These are phyloP conservation scores for Isurus oxyrinchus DNA, from an alignment of 2,113 vertebrate species.

Conservation along the genomic window DNA sequence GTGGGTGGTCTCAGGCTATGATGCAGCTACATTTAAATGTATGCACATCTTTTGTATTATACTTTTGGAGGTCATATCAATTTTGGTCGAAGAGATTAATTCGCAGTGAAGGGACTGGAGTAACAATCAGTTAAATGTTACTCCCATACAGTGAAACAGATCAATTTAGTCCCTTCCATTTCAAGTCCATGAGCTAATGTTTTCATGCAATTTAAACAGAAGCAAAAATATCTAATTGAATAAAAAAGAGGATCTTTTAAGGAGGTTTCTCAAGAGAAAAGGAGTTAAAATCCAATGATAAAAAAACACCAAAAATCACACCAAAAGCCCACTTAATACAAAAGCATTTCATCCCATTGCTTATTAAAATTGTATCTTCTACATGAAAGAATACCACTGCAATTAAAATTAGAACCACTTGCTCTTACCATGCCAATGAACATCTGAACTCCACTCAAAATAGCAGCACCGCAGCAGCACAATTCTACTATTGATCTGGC, in stretches of 20 bases:
- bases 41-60: not conserved
- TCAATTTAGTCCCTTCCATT: not conserved
- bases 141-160: not conserved
- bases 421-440: not conserved
- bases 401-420: not conserved
- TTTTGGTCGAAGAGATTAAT: not conserved
- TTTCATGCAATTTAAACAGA: not conserved
- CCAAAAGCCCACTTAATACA: not conserved
- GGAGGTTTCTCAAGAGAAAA: not conserved
- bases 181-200: not conserved
- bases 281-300: not conserved
- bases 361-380: not conserved
- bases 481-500: not conserved
- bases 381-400: slow-evolving; percentile 2
- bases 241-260: not conserved
- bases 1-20: not conserved
- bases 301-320: not conserved
- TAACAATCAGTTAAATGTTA: not conserved
- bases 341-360: not conserved
- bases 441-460: not conserved
- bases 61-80: not conserved
- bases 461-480: not conserved
- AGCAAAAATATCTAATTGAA: not conserved
- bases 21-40: not conserved
- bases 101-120: not conserved